Evolutionary conservation across 2,888 invertebrate genomes (phyloP), one percentile per base, ranked within the genome.

Genomic region (Amblyteles armatorius): DNA sequence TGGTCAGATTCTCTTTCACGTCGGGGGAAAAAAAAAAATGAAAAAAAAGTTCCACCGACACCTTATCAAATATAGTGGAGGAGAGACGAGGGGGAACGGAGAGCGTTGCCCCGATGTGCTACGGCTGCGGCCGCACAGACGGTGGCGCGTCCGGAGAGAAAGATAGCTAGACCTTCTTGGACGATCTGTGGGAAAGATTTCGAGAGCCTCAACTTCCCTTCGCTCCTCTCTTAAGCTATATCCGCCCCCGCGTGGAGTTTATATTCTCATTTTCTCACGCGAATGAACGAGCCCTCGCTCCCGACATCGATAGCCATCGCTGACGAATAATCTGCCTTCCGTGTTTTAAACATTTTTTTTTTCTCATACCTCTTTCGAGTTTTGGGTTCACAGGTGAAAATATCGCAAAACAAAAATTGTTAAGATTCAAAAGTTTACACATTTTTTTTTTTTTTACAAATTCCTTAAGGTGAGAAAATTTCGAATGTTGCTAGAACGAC

Each of bases 1-100:
- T 93, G 93, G 93, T 91, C 93, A 93, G 93, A 93, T 93, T 93
- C 92, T 91, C 91, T 93, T 93, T 92, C 92, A 92, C 89, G 88
- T 89, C 89, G 91, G 65, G 40, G 52, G 74, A 44, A 63, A 36
- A 40, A 40, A 52, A 79, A 52, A 68, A 33, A 79, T 71, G 68
- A 68, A 83, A 83, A 69, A 85, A 82, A 84, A 81, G 57, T 79
- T 81, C 79, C 67, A 88, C 88, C 87, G 88, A 73, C 82, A 82
- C 89, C 91, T 91, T 91, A 91, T 91, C 91, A 91, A 91, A 91
- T 89, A 91, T 86, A 89, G 84, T 72, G 29, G 83, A 80, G 55
- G 52, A 74, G 57, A 68, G 68, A 76, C 52, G 82, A 67, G 83
- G 67, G 63, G 65, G 67, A 74, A 55, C 29, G 63, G 36, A 63